These are phyloP conservation scores for Eidolon helvum DNA, from an alignment of 2,113 vertebrate species.

Conservation along the genomic window DNA sequence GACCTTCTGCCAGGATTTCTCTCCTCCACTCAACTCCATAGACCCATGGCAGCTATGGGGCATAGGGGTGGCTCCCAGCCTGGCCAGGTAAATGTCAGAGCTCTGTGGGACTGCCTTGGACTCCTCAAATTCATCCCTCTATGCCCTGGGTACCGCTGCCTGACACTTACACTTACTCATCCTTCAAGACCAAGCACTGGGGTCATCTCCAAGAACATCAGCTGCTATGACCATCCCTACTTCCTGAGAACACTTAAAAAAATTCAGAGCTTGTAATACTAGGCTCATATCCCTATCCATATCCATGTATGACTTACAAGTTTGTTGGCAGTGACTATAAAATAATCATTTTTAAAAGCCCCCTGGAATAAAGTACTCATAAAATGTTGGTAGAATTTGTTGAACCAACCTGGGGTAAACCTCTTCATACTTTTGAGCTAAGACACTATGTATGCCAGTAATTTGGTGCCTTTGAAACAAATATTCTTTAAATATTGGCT, in stretches of 20 bases:
- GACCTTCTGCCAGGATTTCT: neutral
- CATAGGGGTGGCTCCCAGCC: neutral
- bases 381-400: neutral
- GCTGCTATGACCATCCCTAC: neutral
- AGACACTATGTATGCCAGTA: neutral
- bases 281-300: neutral
- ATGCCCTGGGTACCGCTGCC: neutral
- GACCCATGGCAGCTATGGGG: neutral
- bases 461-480: conserved; percentile 26
- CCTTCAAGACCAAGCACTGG: neutral
- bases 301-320: neutral
- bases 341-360: neutral
- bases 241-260: neutral
- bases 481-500: conserved; percentile 23
- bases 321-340: neutral
- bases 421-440: neutral
- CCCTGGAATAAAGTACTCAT: neutral
- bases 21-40: neutral
- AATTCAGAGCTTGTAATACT: neutral
- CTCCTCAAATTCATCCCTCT: neutral
- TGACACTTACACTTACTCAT: neutral
- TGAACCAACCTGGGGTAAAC: neutral
- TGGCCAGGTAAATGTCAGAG: neutral
- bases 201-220: neutral
- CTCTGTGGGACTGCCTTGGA: neutral